Conservation (phyloP, 2,797 vertebrate species). For the Cottoperca gobio region DNA sequence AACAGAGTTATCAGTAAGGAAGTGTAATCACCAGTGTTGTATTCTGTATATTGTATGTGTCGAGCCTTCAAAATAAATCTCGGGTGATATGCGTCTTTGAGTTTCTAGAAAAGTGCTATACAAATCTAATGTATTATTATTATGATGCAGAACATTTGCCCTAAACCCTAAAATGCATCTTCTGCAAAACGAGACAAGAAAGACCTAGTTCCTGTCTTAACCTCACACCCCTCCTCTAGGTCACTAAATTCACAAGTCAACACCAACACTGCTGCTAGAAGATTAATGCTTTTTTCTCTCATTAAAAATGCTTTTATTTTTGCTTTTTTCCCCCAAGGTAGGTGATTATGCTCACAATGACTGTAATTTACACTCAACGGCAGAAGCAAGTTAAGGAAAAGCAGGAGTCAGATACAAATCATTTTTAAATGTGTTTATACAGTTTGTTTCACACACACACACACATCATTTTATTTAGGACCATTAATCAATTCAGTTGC, state of each 20-base stretch:
- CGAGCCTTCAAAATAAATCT: background rate
- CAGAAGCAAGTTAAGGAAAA: background rate
- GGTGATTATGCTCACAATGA: slow-evolving; percentile 6
- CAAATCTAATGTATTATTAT: too few species aligned
- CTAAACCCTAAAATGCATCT: background rate
- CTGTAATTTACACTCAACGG: slow-evolving; percentile 6
- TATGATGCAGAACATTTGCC: background rate
- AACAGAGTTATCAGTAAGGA: background rate
- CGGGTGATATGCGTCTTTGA: background rate
- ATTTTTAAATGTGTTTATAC: background rate
- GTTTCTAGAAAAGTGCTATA: too few species aligned
- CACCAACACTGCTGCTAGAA: background rate
- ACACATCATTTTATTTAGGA: background rate
- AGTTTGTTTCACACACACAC: background rate
- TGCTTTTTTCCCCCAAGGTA: background rate
- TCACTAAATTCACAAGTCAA: background rate
- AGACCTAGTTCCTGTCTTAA: background rate
- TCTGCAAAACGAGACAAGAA: background rate
- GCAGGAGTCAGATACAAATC: background rate
- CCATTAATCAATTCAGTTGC: background rate
- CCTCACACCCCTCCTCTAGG: background rate
- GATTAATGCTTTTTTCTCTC: background rate
- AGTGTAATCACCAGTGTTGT: background rate
- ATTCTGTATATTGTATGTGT: background rate
- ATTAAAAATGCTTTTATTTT: background rate